Evolutionary conservation across 2,797 vertebrate species (phyloP), one percentile per base, ranked within the genome.

Genomic region (Erpetoichthys calabaricus): DNA sequence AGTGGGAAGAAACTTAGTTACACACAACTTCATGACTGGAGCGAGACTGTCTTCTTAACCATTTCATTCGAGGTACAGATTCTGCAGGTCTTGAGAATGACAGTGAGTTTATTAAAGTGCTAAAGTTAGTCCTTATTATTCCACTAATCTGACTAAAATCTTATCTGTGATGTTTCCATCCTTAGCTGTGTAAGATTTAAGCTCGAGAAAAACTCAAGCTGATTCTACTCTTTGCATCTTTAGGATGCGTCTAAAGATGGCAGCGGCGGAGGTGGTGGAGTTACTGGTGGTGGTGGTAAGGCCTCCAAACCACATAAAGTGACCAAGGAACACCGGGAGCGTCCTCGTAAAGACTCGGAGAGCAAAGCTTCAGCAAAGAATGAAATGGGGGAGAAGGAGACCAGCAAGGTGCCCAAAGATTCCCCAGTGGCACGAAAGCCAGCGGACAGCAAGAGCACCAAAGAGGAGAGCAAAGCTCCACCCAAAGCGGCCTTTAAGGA

Each of bases 401-500:
- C 83, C 41, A 78, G 79, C 67, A 75, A 83, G 63, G 65, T 82
- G 46, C 66, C 83, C 73, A 98, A 96, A 75, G 86, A 89, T 1
- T 75, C 85, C 2, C 79, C 81, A 0, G 82, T 81, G 57, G 83
- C 86, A 1, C 89, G 95, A 66, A 97, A 94, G 75, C 87, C 86
- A 0, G 74, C 78, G 0, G 93, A 98, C 69, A 84, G 86, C 79
- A 97, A 96, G 81, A 84, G 69, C 25, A 75, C 84, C 57, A 97
- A 93, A 75, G 92, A 98, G 62, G 94, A 98, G 67, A 76, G 75
- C 4, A 97, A 95, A 75, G 83, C 86, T 4, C 71, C 87, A 2
- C 89, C 91, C 62, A 99, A 97, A 80, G 93, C 91, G 1, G 93
- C 94, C 8, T 97, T 97, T 74, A 99, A 99, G 77, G 96, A 99